Conservation (phyloP, 2,888 invertebrate genomes). For the Azorinus chamasolen region DNA sequence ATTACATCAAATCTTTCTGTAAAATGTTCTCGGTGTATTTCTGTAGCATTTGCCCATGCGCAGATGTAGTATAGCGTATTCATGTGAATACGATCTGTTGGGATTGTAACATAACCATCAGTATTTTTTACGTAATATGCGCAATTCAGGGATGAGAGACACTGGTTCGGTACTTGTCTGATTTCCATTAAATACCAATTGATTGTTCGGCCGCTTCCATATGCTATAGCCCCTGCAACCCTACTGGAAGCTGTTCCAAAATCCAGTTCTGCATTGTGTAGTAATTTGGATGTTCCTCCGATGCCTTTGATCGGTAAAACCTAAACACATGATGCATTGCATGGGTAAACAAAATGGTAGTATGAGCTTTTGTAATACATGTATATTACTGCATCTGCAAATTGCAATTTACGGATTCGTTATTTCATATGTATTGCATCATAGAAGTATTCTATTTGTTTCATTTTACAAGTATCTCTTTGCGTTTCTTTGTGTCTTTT, state of each 20-base stretch:
- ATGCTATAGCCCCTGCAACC: conserved; percentile 23
- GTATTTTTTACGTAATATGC: neutral
- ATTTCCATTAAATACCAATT: conserved; percentile 48
- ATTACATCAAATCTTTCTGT: conserved; percentile 29
- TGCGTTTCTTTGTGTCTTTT: too few species aligned
- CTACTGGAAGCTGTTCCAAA: conserved; percentile 28
- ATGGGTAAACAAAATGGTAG: too few species aligned
- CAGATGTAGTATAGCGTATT: conserved; percentile 38
- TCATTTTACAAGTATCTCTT: too few species aligned
- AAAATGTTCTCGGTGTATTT: conserved; percentile 12
- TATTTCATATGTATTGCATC: too few species aligned
- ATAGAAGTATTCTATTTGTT: too few species aligned
- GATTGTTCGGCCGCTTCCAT: conserved; percentile 30
- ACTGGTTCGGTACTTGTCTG: conserved; percentile 13
- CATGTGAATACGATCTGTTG: neutral
- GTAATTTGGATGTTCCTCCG: conserved; percentile 6
- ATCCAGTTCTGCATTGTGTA: conserved; percentile 41
- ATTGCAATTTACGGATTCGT: too few species aligned
- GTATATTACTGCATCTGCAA: too few species aligned
- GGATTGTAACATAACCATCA: conserved; percentile 16
- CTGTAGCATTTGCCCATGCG: conserved; percentile 19
- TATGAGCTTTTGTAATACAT: too few species aligned
- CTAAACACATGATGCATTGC: conserved; percentile 10
- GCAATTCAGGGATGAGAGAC: conserved; percentile 14
- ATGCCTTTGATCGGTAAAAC: conserved; percentile 31